Evolutionary conservation across 2,113 vertebrate species (phyloP), one percentile per base, ranked within the genome.

Genomic region (Ictidomys tridecemlineatus): DNA sequence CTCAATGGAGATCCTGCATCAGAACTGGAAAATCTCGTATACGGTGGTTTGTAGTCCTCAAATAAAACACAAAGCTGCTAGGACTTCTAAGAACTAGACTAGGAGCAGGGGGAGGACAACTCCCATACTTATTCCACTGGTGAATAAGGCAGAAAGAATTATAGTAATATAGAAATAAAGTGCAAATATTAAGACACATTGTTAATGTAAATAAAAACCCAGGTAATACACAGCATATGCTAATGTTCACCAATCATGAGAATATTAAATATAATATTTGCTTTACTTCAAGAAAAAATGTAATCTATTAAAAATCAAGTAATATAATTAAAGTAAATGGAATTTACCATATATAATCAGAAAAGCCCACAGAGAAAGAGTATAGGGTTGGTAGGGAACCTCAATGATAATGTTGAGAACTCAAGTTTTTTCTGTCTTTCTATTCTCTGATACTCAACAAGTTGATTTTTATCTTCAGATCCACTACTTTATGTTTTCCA

Each of bases 341-440:
- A 72, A 63, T 58, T 69, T 14, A 26, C 32, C 8, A 14, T 86
- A 61, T 0, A 4, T 42, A 32, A 39, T 4, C 37, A 83, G 51
- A 51, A 63, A 63, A 69, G 1, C 6, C 5, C 26, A 61, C 13
- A 58, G 51, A 6, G 32, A 73, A 13, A 53, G 4, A 34, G 4
- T 8, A 32, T 3, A 9, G 6, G 3, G 20, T 76, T 56, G 0
- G 0, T 39, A 6, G 16, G 73, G 28, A 39, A 9, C 76, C n/a
- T 96, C 17, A 48, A 1, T 48, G 28, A 48, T 24, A 69, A 42
- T 45, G 7, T 13, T 20, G 22, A 2, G 1, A 3, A 67, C 6
- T 4, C 10, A 42, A 37, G 20, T 51, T 89, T 22, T 39, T 93
- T 45, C 30, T 61, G 1, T 42, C 45, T 67, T 87, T 90, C 24